Percentiles rank a stretch among this genome's conserved stretches.
Conservation (phyloP, 2,113 vertebrate species). For the Podarcis raffonei region DNA sequence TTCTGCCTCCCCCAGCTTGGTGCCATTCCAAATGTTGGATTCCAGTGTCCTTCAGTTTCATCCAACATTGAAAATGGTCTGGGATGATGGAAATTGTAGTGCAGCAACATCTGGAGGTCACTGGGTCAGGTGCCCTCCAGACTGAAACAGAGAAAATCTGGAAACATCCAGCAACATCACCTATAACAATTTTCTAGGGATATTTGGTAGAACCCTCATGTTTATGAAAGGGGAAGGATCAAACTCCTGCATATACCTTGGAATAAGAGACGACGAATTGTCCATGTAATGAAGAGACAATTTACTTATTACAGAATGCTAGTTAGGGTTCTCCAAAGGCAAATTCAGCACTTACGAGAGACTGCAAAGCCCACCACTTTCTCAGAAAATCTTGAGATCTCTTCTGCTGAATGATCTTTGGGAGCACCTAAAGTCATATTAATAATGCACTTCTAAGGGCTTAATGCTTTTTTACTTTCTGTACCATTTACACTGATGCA, state of each 20-base stretch:
- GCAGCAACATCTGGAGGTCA: neutral
- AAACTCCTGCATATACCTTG: conserved; percentile 1
- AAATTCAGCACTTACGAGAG: neutral
- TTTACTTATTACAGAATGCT: neutral
- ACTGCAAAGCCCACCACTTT: conserved; percentile 23
- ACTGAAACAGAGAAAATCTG: neutral
- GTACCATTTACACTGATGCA: neutral
- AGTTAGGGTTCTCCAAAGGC: conserved; percentile 5
- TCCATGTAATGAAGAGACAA: neutral
- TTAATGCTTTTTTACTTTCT: neutral
- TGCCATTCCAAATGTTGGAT: neutral
- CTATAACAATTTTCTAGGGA: neutral
- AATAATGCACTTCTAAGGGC: neutral
- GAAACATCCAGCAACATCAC: neutral
- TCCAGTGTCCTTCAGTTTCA: neutral
- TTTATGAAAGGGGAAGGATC: neutral
- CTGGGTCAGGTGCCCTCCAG: neutral
- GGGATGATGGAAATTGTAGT: neutral
- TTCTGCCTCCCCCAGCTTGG: neutral
- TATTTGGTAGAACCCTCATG: neutral
- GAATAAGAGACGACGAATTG: conserved; percentile 19
- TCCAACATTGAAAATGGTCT: neutral
- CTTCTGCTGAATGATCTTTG: conserved; percentile 20
- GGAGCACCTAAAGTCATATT: neutral
- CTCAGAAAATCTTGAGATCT: conserved; percentile 54